Evolutionary conservation across 2,888 invertebrate genomes (phyloP).

Genomic region (Thelaira solivaga): DNA sequence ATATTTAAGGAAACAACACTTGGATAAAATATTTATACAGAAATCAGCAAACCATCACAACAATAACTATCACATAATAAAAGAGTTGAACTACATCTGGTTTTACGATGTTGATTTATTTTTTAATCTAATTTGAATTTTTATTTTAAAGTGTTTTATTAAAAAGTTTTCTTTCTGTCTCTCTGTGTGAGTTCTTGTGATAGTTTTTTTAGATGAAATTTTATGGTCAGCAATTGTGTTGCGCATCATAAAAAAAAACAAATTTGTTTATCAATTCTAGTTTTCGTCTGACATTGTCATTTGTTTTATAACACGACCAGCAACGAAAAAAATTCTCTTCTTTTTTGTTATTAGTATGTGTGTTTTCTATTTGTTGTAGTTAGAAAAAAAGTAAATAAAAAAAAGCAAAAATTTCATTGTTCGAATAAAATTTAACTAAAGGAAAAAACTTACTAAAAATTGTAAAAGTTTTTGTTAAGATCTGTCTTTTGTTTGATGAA

Average conservation of each 20-base stretch:
- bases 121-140: slow-evolving; percentile 55
- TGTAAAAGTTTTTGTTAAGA: slow-evolving; percentile 58
- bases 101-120: not conserved
- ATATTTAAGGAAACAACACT: too few species aligned
- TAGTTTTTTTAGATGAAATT: slow-evolving; percentile 54
- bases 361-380: not conserved
- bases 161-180: not conserved
- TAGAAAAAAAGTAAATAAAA: not conserved
- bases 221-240: slow-evolving; percentile 61
- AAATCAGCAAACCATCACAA: not conserved
- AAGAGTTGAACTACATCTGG: too few species aligned
- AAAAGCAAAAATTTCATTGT: not conserved
- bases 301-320: slow-evolving; percentile 52
- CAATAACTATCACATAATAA: not conserved
- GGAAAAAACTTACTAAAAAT: slow-evolving; percentile 56
- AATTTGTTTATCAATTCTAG: slow-evolving; percentile 60
- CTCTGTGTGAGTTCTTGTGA: too few species aligned
- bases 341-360: not conserved
- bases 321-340: slow-evolving; percentile 24
- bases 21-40: too few species aligned
- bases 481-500: slow-evolving; percentile 48
- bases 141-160: not conserved
- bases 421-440: slow-evolving; percentile 39
- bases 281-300: slow-evolving; percentile 59
- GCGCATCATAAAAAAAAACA: slow-evolving; percentile 59